Evolutionary conservation across 64 coral and sea anemone genomes (phyloP), one percentile per base, ranked within the genome.

Genomic region (Cladopsammia gracilis): DNA sequence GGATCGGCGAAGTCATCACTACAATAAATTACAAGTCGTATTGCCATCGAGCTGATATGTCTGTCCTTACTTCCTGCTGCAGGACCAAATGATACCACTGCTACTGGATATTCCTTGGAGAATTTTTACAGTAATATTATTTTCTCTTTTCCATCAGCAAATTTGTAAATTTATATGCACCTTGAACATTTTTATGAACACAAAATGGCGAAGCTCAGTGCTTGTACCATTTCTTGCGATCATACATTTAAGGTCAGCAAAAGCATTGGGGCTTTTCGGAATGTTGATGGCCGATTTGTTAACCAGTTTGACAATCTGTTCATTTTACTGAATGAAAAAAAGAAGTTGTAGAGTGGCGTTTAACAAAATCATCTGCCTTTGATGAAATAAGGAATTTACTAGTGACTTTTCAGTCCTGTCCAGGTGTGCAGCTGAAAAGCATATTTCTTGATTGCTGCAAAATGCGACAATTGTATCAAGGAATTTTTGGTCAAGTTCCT

Each of bases 241-340:
- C 83, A 91, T 67, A 91, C 88, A 20, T 81, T 95, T 48, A 95
- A 91, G 52, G 85, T 91, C 48, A 90, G 89, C 24, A 95, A 95
- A 62, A 89, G 91, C 70, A 90, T 91, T 46, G 93, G 86, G 57
- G 87, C 80, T 49, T 82, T 76, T 53, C 64, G 86, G 11, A 34
- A 74, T n/a, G 43, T 44, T 56, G 93, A 88, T 58, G 20, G 48
- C 62, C 67, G 57, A 82, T 80, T 74, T 61, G 93, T 94, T 9
- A 68, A 50, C 15, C 87, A 94, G 71, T 94, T 94, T 67, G 19
- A 82, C 22, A 94, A 94, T 82, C 50, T 94, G 48, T 94, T 94
- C 85, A 70, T 94, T 47, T 68, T 76, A 49, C 49, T 94, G 24
- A 90, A 94, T 61, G 87, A 89, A 73, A 65, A 89, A 20, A 69